Conservation (phyloP, 2,113 vertebrate genomes). For the Campylomormyrus tamandua region DNA sequence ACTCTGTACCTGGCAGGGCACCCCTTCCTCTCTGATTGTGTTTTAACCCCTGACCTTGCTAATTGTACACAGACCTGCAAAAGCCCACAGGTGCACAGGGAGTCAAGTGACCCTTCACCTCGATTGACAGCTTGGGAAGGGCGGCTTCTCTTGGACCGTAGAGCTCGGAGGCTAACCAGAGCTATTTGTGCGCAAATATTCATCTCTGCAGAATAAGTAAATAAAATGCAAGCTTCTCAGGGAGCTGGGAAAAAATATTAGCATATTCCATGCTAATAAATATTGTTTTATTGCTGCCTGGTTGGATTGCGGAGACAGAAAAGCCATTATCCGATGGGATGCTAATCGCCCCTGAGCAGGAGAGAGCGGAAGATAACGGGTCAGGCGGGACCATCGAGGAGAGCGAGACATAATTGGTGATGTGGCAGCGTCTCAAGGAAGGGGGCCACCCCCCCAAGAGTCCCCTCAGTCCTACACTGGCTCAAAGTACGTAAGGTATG, state of each 20-base stretch:
- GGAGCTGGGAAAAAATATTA: background rate
- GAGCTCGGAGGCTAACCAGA: background rate
- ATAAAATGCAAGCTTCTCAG: background rate
- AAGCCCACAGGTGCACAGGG: background rate
- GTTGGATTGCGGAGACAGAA: background rate
- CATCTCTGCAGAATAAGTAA: background rate
- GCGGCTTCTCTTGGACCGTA: background rate
- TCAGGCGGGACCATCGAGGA: background rate
- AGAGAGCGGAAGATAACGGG: background rate
- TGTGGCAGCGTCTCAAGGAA: background rate
- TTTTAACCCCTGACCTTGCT: background rate
- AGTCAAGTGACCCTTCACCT: background rate
- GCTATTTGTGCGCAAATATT: background rate
- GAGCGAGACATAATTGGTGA: slow-evolving; percentile 1
- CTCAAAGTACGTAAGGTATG: background rate
- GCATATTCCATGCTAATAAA: background rate
- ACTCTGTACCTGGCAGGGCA: background rate
- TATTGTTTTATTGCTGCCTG: background rate
- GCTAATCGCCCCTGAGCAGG: background rate
- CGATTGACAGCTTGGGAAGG: background rate
- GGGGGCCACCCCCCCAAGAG: background rate
- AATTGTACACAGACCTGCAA: background rate
- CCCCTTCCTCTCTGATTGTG: background rate
- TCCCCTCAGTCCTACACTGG: background rate
- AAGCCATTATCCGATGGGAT: background rate